phyloP scores from a whole-genome alignment of 2,113 vertebrate genomes.

The Phalacrocorax carbo region DNA sequence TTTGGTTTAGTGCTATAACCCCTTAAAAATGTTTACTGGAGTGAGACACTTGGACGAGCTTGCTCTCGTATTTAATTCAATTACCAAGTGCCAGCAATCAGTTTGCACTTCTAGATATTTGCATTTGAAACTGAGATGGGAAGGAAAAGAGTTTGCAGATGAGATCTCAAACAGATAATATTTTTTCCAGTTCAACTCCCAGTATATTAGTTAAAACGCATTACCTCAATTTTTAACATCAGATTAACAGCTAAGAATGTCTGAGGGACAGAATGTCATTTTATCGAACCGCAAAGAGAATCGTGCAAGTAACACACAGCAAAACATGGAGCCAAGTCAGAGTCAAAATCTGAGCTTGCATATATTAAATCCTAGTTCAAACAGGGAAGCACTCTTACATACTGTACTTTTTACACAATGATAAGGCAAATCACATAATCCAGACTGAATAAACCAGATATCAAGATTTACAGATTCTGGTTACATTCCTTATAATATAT shows the following conservation, averaged over 20 bases:
- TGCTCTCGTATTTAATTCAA: neutral
- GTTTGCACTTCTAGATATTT: neutral
- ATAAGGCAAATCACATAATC: neutral
- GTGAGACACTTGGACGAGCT: neutral
- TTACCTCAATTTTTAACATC: neutral
- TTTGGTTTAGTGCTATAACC: neutral
- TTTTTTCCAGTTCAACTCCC: neutral
- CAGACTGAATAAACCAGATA: neutral
- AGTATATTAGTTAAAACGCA: neutral
- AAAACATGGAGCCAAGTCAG: neutral
- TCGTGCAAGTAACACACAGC: neutral
- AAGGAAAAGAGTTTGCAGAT: neutral
- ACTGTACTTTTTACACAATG: neutral
- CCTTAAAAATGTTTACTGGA: neutral
- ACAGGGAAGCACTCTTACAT: neutral
- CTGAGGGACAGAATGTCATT: neutral
- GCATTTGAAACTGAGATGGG: neutral
- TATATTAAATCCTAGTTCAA: neutral
- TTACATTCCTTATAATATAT: neutral
- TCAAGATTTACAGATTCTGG: neutral
- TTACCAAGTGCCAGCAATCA: neutral
- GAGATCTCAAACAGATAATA: neutral
- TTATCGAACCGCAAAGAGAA: neutral
- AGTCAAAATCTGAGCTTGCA: neutral
- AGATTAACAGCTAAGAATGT: neutral